Conservation (phyloP, 2,888 invertebrate species). For the Leptinotarsa rubiginosa region DNA sequence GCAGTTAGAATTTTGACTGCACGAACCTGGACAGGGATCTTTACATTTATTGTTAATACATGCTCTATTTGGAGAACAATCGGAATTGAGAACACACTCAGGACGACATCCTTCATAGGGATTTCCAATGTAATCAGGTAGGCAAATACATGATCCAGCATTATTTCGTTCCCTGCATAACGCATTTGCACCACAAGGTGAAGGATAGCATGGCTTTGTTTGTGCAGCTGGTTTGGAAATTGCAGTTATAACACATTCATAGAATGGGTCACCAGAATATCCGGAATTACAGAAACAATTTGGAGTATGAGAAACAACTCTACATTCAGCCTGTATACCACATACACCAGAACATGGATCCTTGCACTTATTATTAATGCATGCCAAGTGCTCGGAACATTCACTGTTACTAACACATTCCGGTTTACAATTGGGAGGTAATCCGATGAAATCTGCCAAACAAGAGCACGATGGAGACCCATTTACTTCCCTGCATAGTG, state of each 20-base stretch:
- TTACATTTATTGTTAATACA: constrained; percentile 74
- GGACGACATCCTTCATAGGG: constrained; percentile 75
- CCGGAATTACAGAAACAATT: constrained; percentile 71
- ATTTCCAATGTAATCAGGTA: constrained; percentile 73
- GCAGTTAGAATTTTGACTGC: constrained; percentile 75
- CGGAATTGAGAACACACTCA: constrained; percentile 74
- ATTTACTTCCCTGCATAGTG: constrained; percentile 75
- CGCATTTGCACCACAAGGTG: constrained; percentile 77
- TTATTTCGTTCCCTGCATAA: constrained; percentile 68
- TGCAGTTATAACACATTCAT: constrained; percentile 60
- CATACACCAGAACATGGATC: constrained; percentile 75
- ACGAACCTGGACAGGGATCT: constrained; percentile 75
- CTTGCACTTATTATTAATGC: constrained; percentile 79
- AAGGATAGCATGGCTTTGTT: constrained; percentile 71
- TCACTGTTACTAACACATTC: constrained; percentile 82
- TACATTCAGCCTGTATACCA: constrained; percentile 70
- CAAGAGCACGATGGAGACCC: constrained; percentile 78
- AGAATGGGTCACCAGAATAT: constrained; percentile 72
- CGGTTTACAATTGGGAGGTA: constrained; percentile 80
- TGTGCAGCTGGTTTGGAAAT: constrained; percentile 51
- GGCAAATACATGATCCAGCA: constrained; percentile 71
- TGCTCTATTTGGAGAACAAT: constrained; percentile 76
- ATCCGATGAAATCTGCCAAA: constrained; percentile 77
- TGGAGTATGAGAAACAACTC: constrained; percentile 71
- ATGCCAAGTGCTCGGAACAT: constrained; percentile 77